phyloP scores from a whole-genome alignment of 2,888 invertebrate species.

The Trypoxylon attenuatum region DNA sequence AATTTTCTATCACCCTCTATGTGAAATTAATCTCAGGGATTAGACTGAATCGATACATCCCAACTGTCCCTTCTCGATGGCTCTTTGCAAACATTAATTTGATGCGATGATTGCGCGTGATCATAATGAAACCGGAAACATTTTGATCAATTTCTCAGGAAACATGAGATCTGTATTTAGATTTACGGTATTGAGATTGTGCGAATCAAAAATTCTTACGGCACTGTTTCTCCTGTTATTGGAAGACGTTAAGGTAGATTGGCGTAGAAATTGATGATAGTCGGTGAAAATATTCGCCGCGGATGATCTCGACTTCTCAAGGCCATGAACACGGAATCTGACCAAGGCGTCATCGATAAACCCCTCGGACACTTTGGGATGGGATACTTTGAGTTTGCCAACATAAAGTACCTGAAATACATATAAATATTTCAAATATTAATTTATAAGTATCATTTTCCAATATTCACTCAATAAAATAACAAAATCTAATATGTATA shows the following conservation, averaged over 20 bases:
- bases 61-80: no score
- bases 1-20: no score
- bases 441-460: background rate
- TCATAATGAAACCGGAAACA: no score
- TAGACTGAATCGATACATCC: no score
- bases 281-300: conserved; percentile 76
- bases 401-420: conserved; percentile 87
- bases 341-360: conserved; percentile 93
- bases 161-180: no score
- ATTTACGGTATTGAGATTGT: no score
- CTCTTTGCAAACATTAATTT: no score
- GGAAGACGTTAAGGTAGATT: conserved; percentile 57
- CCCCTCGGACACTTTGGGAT: conserved; percentile 89
- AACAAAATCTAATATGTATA: background rate
- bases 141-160: no score
- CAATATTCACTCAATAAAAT: background rate
- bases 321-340: conserved; percentile 87
- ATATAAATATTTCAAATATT: background rate
- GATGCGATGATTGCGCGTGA: no score
- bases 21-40: no score
- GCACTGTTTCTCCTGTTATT: conserved; percentile 66
- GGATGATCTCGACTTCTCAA: conserved; percentile 80
- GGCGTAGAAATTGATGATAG: conserved; percentile 68
- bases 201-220: conserved; percentile 60
- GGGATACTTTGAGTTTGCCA: conserved; percentile 92